Evolutionary conservation across 2,888 invertebrate species (phyloP), one percentile per base, ranked within the genome.

Genomic region (Muschampia plurimacula): DNA sequence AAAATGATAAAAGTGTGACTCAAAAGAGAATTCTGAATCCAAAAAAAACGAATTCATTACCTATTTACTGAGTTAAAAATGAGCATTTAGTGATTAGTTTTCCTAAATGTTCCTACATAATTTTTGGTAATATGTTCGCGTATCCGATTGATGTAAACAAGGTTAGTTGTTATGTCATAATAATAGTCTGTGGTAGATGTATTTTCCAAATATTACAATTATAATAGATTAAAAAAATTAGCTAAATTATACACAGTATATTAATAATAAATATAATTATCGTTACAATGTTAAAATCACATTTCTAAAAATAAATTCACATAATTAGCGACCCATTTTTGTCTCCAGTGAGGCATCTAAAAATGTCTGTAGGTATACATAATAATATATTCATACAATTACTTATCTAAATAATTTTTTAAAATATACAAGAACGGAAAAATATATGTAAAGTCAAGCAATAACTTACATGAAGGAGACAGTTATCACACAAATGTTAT

Each of bases 251-350:
- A 44, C 41, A 44, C 41, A 52, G n/a, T 52, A 52, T 52, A 52
- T 52, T n/a, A 52, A n/a, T n/a, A 52, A 15, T 52, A 44, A 44
- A 44, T 44, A 44, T 44, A 44, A 44, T 44, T 44, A 52, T 52
- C 13, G 15, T 52, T 15, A 13, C 52, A 57, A 28, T 28, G 28
- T 57, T 28, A 28, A 28, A 57, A 57, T 57, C 22, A 28, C 28
- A 57, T 22, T 57, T 28, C 28, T 57, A 49, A 28, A 57, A 57
- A 57, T 57, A 57, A 57, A 57, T 57, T 10, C 6, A 57, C 57
- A 28, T 28, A 28, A 57, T 57, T 57, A 57, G 57, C 57, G 28
- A 57, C 57, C 57, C 57, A 57, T 28, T 28, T 57, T 12, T 49
- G n/a, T 57, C 57, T n/a, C 28, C 57, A 57, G 28, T 28, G 57